phyloP scores from a whole-genome alignment of 2,113 vertebrate genomes.

The Natator depressus region DNA sequence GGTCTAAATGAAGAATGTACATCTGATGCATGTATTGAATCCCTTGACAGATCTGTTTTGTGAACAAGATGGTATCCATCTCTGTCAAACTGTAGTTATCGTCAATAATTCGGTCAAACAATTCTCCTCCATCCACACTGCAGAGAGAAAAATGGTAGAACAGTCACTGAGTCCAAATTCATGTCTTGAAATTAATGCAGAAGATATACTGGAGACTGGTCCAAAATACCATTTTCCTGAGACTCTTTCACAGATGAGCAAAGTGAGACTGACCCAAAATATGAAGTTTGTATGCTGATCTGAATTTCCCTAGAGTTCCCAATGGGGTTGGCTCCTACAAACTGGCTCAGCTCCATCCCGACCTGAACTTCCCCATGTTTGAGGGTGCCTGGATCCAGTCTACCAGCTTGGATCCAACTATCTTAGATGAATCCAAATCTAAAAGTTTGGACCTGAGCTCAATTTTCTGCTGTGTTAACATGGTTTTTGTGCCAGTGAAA shows the following conservation, averaged over 20 bases:
- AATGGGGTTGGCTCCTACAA: background rate
- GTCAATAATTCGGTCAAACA: constrained; percentile 97
- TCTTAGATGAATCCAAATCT: rapidly evolving
- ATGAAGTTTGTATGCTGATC: background rate
- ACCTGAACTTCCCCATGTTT: background rate
- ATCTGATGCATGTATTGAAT: constrained; percentile 97
- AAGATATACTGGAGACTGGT: background rate
- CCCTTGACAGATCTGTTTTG: constrained; percentile 94
- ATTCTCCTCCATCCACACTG: constrained; percentile 95
- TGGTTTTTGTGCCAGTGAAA: background rate
- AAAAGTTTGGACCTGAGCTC: background rate
- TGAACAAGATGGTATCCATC: constrained; percentile 92
- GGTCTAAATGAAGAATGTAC: constrained; percentile 97
- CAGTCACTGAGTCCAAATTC: background rate
- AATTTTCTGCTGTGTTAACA: background rate
- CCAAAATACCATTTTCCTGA: background rate
- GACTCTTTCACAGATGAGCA: background rate
- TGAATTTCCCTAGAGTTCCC: background rate
- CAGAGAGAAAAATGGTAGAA: constrained; percentile 15
- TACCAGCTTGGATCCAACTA: background rate
- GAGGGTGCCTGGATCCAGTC: background rate
- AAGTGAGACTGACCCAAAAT: background rate
- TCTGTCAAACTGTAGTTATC: constrained; percentile 93
- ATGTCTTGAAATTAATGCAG: background rate
- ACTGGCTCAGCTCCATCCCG: background rate